A percentile compares a stretch with the other conserved stretches of the same genome.
These are phyloP conservation scores for Lycopodina hypogea DNA, from an alignment of 37 sponge, comb jelly and placozoan species.

Conservation along the genomic window DNA sequence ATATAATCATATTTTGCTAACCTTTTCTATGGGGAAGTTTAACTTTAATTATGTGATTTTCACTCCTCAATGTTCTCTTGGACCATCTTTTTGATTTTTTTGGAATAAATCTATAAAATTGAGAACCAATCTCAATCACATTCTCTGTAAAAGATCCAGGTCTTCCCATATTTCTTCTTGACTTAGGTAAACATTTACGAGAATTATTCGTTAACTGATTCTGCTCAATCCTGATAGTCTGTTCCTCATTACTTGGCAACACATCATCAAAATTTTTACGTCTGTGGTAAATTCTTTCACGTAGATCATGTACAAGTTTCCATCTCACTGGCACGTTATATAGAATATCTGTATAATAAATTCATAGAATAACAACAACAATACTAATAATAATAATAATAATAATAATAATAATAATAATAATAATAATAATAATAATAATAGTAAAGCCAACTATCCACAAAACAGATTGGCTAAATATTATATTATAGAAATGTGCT, in stretches of 20 bases:
- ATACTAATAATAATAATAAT: too few relatives aligned
- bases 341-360: background rate
- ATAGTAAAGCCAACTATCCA: too few relatives aligned
- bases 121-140: slow-evolving; percentile 5
- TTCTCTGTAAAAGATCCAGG: background rate
- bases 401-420: too few relatives aligned
- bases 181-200: background rate
- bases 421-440: too few relatives aligned
- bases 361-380: too few relatives aligned
- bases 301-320: background rate
- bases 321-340: background rate
- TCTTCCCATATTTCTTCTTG: background rate
- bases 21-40: background rate
- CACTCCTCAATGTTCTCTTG: background rate
- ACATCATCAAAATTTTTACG: background rate
- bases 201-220: background rate
- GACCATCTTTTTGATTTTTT: background rate
- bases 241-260: background rate
- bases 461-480: too few relatives aligned
- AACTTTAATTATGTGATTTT: background rate
- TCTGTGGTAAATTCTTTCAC: slow-evolving; percentile 1
- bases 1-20: background rate
- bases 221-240: background rate
- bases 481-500: too few relatives aligned
- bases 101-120: slow-evolving; percentile 3